Evolutionary conservation across 2,888 invertebrate species (phyloP), one percentile per base, ranked within the genome.

Genomic region (Fabriciana adippe): DNA sequence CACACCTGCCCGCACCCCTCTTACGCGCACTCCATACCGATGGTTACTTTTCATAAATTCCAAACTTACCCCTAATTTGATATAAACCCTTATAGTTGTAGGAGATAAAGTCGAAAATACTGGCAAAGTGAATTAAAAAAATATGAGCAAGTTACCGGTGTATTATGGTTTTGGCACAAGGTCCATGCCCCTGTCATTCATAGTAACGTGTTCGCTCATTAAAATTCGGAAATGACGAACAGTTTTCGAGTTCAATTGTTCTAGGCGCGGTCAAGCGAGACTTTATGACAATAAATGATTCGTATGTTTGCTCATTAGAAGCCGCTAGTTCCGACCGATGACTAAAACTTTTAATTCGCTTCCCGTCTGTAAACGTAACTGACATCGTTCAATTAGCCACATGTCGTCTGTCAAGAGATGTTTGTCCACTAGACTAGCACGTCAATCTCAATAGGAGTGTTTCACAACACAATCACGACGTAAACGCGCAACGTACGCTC

Each of bases 151-250:
- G 74, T 77, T 73, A 78, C 70, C 70, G 66, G 81, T 83, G 81
- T 85, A 80, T 80, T 87, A 85, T 82, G 82, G 85, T 87, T 89
- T 89, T 88, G 80, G 88, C 87, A 82, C 84, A 81, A 81, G 81
- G 88, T 86, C 86, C 88, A 87, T 87, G 88, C 87, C 86, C 88
- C 83, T 82, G 86, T 87, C 87, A 86, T 83, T 86, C 86, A 86
- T 79, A 78, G 80, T 81, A 80, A 82, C 81, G 77, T 78, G 78
- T 81, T 78, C 78, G 77, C 84, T 86, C 86, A 89, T 90, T 89
- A 88, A 86, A 87, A 86, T 89, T 90, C 86, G 90, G 91, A 91
- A 88, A 88, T 92, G 92, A 92, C 88, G 85, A 83, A 87, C 86
- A 83, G 82, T 88, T 88, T 87, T 86, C 78, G 78, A 82, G 76